phyloP scores from a whole-genome alignment of 2,888 invertebrate genomes.

The Chironomus riparius region DNA sequence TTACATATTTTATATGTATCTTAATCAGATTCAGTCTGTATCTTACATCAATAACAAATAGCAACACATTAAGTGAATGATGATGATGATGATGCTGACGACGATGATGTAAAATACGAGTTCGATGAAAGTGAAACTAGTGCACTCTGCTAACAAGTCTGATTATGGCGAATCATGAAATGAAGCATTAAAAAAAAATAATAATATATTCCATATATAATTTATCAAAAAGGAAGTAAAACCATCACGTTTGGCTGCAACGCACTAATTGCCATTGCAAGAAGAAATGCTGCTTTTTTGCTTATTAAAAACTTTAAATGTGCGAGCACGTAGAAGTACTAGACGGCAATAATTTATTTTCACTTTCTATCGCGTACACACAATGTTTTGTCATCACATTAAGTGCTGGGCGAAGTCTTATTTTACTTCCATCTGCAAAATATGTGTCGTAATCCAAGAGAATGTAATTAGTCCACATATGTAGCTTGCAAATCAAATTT shows the following conservation, averaged over 20 bases:
- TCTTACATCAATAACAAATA: neutral
- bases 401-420: neutral
- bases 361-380: neutral
- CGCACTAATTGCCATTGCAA: neutral
- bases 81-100: neutral
- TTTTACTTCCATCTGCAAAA: neutral
- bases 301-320: neutral
- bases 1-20: too few species aligned
- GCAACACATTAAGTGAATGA: neutral
- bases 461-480: neutral
- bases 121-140: neutral
- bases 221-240: neutral
- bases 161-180: neutral
- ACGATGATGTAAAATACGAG: neutral
- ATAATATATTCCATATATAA: neutral
- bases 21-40: neutral
- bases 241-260: conserved; percentile 1
- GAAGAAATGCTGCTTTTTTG: neutral
- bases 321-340: neutral
- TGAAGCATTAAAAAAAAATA: neutral
- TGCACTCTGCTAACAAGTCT: neutral
- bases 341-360: neutral
- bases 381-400: neutral
- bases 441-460: neutral
- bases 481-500: neutral